A percentile compares a stretch with the other conserved stretches of the same genome.
Evolutionary conservation across 2,797 vertebrate genomes (phyloP).

Genomic region (Uromys caudimaculatus): DNA sequence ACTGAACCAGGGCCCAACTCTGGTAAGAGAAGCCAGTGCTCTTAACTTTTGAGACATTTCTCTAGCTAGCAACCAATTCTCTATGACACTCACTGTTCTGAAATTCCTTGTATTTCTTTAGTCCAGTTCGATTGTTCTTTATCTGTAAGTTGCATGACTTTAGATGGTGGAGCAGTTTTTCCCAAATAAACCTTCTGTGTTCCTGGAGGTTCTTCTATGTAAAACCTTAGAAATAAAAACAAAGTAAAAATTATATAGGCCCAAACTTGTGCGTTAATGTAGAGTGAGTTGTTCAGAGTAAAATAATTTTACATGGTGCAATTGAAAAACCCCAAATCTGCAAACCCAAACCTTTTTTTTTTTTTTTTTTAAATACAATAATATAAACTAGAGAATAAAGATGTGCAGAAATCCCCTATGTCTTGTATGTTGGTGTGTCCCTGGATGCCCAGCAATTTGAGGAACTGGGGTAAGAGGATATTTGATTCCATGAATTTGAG

Average conservation of each 20-base stretch:
- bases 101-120: constrained; percentile 95
- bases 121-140: constrained; percentile 95
- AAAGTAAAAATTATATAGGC: constrained; percentile 43
- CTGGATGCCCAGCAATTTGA: neutral
- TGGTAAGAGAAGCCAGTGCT: neutral
- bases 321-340: neutral
- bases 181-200: constrained; percentile 92
- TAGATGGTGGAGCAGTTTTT: constrained; percentile 90
- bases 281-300: constrained; percentile 17
- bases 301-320: constrained; percentile 13
- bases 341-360: neutral
- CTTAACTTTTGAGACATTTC: neutral
- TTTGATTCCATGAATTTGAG: neutral
- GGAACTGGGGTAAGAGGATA: neutral
- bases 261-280: constrained; percentile 22
- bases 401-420: neutral
- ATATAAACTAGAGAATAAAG: constrained; percentile 34
- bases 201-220: constrained; percentile 92
- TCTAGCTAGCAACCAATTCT: neutral
- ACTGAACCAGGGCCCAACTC: too few relatives aligned
- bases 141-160: constrained; percentile 91
- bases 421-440: neutral
- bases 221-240: constrained; percentile 89
- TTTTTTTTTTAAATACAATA: too few relatives aligned
- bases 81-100: constrained; percentile 92